Evolutionary conservation across 2,797 vertebrate species (phyloP).

Genomic region (Denticeps clupeoides): DNA sequence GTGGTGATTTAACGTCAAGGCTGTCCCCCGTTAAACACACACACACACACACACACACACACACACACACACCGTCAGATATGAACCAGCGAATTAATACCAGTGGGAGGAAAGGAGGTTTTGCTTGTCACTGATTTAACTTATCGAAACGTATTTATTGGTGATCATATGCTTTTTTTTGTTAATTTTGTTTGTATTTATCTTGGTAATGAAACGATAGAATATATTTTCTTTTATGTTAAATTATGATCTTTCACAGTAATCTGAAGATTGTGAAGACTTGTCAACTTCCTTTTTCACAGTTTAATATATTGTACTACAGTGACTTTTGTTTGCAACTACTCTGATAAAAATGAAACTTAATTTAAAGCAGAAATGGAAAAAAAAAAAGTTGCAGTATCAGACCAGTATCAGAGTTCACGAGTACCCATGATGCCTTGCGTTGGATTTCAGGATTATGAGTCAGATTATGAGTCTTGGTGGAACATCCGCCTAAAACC

Average conservation of each 20-base stretch:
- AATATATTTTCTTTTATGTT: conserved; percentile 99
- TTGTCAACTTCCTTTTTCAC: conserved; percentile 84
- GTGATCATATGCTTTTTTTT: conserved; percentile 96
- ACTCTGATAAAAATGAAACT: conserved; percentile 98
- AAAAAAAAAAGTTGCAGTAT: no score
- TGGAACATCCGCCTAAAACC: no score
- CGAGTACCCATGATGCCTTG: no score
- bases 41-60: background rate
- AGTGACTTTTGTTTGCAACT: conserved; percentile 98
- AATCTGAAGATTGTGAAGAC: conserved; percentile 99
- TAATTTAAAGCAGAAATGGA: conserved; percentile 94
- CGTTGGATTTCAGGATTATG: no score
- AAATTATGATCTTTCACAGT: conserved; percentile 99
- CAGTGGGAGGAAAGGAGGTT: no score
- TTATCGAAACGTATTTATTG: conserved; percentile 99
- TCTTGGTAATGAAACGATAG: conserved; percentile 99
- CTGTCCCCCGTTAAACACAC: background rate
- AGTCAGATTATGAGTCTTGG: no score
- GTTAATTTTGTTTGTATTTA: conserved; percentile 99
- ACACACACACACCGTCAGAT: background rate
- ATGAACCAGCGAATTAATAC: no score
- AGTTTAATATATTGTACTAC: conserved; percentile 99
- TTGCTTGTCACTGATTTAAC: conserved; percentile 99
- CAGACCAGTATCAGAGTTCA: no score
- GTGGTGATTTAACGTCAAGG: no score